These are phyloP conservation scores for Cerastoderma edule DNA, from an alignment of 2,888 invertebrate genomes.

Conservation along the genomic window DNA sequence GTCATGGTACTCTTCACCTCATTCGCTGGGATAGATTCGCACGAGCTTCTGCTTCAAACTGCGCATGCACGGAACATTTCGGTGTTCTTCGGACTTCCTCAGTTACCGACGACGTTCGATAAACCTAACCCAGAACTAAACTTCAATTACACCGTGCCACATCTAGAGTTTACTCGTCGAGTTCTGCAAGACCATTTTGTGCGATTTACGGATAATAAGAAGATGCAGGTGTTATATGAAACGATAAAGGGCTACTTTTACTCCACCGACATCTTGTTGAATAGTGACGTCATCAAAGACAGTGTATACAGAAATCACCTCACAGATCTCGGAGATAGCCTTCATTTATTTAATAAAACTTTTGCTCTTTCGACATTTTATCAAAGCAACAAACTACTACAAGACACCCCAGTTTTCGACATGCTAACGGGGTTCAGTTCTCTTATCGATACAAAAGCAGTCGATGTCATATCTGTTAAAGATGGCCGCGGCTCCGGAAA, in stretches of 20 bases:
- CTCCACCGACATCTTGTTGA: slow-evolving; percentile 18
- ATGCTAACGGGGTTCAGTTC: slow-evolving; percentile 64
- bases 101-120: neutral
- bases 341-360: slow-evolving; percentile 5
- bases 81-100: slow-evolving; percentile 74
- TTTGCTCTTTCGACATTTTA: slow-evolving; percentile 26
- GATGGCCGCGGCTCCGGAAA: slow-evolving; percentile 75
- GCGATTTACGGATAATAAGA: slow-evolving; percentile 49
- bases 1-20: slow-evolving; percentile 73
- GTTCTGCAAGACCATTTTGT: slow-evolving; percentile 65
- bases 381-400: slow-evolving; percentile 56
- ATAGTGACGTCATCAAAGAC: neutral
- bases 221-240: slow-evolving; percentile 14
- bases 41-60: slow-evolving; percentile 64
- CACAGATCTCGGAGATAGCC: neutral
- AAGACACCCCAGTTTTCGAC: slow-evolving; percentile 59
- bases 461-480: slow-evolving; percentile 73
- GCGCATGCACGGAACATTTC: slow-evolving; percentile 69
- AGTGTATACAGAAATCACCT: neutral
- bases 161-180: slow-evolving; percentile 62
- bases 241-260: slow-evolving; percentile 47
- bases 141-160: slow-evolving; percentile 52
- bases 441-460: slow-evolving; percentile 46
- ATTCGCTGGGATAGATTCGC: slow-evolving; percentile 73
- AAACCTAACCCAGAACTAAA: slow-evolving; percentile 5